Conservation (phyloP, 30 jellyfish, hydroid and myxozoan genomes). For the Hydra vulgaris region DNA sequence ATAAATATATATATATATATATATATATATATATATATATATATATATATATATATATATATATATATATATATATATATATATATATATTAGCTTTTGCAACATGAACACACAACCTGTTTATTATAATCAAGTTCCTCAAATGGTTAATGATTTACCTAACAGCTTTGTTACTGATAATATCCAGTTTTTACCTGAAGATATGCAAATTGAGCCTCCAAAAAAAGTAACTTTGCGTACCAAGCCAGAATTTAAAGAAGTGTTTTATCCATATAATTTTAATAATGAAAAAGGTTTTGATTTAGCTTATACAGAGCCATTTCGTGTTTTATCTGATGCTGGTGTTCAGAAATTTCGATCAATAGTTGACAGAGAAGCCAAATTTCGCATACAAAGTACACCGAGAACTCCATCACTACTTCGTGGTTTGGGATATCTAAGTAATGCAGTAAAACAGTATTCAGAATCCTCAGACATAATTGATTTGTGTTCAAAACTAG, state of each 20-base stretch:
- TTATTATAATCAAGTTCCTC: neutral
- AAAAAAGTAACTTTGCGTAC: neutral
- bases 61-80: too few relatives aligned
- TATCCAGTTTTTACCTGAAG: neutral
- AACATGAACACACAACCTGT: neutral
- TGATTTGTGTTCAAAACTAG: neutral
- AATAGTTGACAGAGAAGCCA: neutral
- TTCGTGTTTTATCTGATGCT: neutral
- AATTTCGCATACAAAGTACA: neutral
- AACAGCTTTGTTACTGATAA: neutral
- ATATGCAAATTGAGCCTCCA: neutral
- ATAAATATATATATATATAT: too few relatives aligned
- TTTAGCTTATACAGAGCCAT: neutral
- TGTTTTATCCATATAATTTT: neutral
- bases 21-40: too few relatives aligned
- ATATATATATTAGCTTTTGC: too few relatives aligned
- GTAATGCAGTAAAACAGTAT: neutral
- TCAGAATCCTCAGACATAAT: neutral
- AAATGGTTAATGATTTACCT: neutral
- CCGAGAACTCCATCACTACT: neutral
- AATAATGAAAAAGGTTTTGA: neutral
- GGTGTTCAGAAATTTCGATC: neutral
- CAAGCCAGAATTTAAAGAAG: neutral
- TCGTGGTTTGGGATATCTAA: neutral
- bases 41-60: too few relatives aligned